A percentile compares a stretch with the other conserved stretches of the same genome.
Evolutionary conservation across 1,140 invertebrate species (phyloP).

Genomic region (Phymorhynchus buccinoides): DNA sequence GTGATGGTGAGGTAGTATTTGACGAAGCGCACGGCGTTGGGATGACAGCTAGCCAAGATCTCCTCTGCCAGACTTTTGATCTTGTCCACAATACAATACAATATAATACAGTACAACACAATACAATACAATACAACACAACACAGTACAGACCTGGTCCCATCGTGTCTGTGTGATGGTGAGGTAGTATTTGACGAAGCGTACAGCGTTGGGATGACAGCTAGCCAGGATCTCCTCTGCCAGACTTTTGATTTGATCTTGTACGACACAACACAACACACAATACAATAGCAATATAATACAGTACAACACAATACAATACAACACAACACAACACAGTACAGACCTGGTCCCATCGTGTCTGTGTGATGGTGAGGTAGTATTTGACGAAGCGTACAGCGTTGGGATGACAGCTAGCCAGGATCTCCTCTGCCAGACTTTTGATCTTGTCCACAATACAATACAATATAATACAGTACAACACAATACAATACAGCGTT

Average conservation of each 20-base stretch:
- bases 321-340: too few relatives aligned
- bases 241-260: constrained; percentile 87
- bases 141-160: constrained; percentile 73
- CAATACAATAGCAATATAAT: constrained; percentile 98
- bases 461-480: too few relatives aligned
- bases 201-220: constrained; percentile 94
- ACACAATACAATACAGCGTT: constrained; percentile 91
- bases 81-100: constrained; percentile 87
- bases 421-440: too few relatives aligned
- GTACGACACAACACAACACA: too few relatives aligned
- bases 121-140: too few relatives aligned
- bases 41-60: constrained; percentile 90
- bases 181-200: constrained; percentile 98
- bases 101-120: too few relatives aligned
- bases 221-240: constrained; percentile 90
- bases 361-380: constrained; percentile 98
- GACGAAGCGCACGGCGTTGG: constrained; percentile 94
- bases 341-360: constrained; percentile 83
- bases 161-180: too few relatives aligned
- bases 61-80: constrained; percentile 90
- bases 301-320: too few relatives aligned
- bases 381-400: too few relatives aligned
- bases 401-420: too few relatives aligned
- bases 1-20: constrained; percentile 99
- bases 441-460: too few relatives aligned